A percentile compares a stretch with the other conserved stretches of the same genome.
Conservation (phyloP, 2,888 invertebrate species). For the Pycnomerus fuliginosus region DNA sequence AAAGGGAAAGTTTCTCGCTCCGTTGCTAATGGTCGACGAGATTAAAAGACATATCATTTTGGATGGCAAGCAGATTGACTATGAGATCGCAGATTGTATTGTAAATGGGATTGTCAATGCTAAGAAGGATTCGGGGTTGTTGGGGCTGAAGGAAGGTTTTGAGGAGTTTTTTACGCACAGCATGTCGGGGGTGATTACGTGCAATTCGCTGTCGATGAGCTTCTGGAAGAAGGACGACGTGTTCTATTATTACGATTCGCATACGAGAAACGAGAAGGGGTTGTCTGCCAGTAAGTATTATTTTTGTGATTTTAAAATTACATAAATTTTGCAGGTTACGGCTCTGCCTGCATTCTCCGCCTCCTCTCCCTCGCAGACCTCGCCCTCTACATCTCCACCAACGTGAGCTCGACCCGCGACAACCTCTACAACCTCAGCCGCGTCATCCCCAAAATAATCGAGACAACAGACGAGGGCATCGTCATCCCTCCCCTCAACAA, state of each 20-base stretch:
- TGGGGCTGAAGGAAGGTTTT: slow-evolving; percentile 30
- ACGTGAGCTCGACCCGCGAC: slow-evolving; percentile 40
- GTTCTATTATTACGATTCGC: slow-evolving; percentile 61
- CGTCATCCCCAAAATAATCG: slow-evolving; percentile 37
- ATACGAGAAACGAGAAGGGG: slow-evolving; percentile 61
- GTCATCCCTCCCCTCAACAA: slow-evolving; percentile 50
- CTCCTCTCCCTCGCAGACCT: slow-evolving; percentile 43
- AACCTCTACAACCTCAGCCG: slow-evolving; percentile 45
- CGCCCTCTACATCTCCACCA: slow-evolving; percentile 44
- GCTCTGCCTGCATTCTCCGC: slow-evolving; percentile 52
- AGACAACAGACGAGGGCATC: slow-evolving; percentile 38
- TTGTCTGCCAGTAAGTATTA: slow-evolving; percentile 22
- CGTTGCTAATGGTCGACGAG: slow-evolving; percentile 44
- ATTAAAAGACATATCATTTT: slow-evolving; percentile 47
- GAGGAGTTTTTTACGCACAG: slow-evolving; percentile 43
- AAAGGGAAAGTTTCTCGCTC: slow-evolving; percentile 37
- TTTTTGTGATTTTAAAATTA: neutral
- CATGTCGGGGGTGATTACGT: slow-evolving; percentile 56
- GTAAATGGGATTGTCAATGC: slow-evolving; percentile 43
- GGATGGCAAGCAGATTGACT: slow-evolving; percentile 40
- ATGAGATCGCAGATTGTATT: slow-evolving; percentile 45
- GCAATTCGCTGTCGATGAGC: slow-evolving; percentile 58
- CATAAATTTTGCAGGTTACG: slow-evolving; percentile 41
- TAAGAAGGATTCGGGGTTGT: slow-evolving; percentile 25
- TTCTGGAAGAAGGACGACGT: slow-evolving; percentile 57